Evolutionary conservation across 2,113 vertebrate species (phyloP).

Genomic region (Triplophysa tibetana): DNA sequence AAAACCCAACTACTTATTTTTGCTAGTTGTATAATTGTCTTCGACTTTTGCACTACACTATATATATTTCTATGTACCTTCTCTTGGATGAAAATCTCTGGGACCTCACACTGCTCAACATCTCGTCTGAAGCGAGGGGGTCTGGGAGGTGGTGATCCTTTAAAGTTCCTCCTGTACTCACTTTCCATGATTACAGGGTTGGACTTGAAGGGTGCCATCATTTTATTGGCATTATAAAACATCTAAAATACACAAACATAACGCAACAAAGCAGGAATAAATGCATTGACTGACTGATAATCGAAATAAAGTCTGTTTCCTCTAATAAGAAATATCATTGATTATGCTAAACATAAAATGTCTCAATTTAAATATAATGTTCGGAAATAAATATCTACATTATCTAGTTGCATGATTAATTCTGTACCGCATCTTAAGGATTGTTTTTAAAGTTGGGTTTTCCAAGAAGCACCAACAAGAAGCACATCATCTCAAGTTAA

Average conservation of each 20-base stretch:
- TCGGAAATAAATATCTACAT: background rate
- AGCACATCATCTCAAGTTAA: background rate
- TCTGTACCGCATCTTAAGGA: conserved; percentile 43
- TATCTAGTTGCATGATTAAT: conserved; percentile 5
- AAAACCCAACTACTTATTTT: too few relatives aligned
- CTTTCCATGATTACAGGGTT: conserved; percentile 68
- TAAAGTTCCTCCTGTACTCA: conserved; percentile 74
- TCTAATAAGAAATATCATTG: background rate
- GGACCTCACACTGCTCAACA: conserved; percentile 66
- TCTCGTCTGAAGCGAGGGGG: conserved; percentile 62
- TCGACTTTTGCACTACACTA: background rate
- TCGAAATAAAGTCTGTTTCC: background rate
- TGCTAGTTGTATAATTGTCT: background rate
- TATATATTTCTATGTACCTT: conserved; percentile 52
- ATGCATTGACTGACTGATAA: too few relatives aligned
- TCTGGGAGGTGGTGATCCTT: conserved; percentile 66
- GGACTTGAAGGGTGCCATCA: conserved; percentile 68
- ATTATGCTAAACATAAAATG: background rate
- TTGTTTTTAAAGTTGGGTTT: background rate
- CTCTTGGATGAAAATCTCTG: conserved; percentile 56
- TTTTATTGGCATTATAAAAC: conserved; percentile 69
- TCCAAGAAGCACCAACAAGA: background rate
- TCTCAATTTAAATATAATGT: background rate
- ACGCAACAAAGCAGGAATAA: background rate
- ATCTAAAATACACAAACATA: conserved; percentile 54